Base-by-base conservation (phyloP, 2,113 vertebrate species). In the Psittacara wagleri region DNA sequence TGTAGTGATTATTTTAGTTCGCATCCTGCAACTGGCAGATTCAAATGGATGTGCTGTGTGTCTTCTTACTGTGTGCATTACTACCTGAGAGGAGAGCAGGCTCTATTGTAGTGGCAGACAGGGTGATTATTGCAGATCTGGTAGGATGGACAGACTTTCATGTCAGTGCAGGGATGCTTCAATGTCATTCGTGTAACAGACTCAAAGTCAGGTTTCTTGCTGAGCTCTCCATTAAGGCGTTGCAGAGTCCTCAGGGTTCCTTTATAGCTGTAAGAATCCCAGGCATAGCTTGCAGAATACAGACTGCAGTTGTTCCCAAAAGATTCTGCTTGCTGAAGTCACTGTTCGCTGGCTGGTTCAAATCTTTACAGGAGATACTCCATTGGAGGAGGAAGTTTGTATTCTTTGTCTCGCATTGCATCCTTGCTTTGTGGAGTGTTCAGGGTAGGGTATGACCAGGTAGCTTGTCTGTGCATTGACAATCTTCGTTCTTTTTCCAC, bases 401-500 rank as follows among this genome's bases (percentile, higher is more conserved):
- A 31, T 12, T 69, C 61, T 79, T n/a, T 67, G 0, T 25, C 55
- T 37, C 19, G 2, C n/a, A 7, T 31, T 20, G 35, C 4, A 2
- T 37, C 23, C 44, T 49, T 64, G 28, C 59, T 22, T n/a, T 49
- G 46, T 29, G 57, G 63, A 28, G 23, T 1, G 1, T 25, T 17
- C 27, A 43, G 37, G 11, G 64, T 4, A 24, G 27, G 57, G 4
- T 19, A 1, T 52, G n/a, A 46, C n/a, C 39, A 28, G 61, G 33
- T 41, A 12, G 13, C 54, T 68, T 63, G 28, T 73, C 57, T 0
- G 0, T n/a, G 62, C 43, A 0, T 29, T 39, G 27, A 33, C 24
- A 62, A 39, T 17, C 7, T 18, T 70, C 0, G 0, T 61, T 29
- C 54, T 46, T 68, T 84, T 82, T 11, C 76, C 17, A 15, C 1